phyloP scores from a whole-genome alignment of 2,797 vertebrate species.

The Pitangus sulphuratus region DNA sequence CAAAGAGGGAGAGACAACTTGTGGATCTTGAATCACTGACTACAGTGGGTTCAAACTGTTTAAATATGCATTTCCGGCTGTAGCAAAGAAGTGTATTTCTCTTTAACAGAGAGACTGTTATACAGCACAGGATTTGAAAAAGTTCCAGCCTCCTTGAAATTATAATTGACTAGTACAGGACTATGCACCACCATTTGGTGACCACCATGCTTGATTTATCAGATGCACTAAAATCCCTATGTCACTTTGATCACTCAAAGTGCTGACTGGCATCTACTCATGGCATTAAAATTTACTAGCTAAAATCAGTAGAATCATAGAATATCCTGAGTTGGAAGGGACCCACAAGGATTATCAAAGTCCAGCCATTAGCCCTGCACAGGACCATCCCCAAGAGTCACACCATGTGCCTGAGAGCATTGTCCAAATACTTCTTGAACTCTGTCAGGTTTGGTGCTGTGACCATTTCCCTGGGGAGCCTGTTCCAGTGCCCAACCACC shows the following conservation, averaged over 20 bases:
- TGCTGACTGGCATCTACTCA: neutral
- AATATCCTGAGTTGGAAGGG: neutral
- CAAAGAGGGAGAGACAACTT: neutral
- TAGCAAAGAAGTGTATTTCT: neutral
- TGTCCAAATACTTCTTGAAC: neutral
- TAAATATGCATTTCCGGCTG: neutral
- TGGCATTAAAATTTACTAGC: neutral
- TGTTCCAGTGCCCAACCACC: neutral
- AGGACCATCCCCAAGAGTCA: neutral
- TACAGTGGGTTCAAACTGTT: neutral
- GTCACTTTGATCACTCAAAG: neutral
- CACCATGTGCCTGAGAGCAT: neutral
- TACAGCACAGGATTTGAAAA: neutral
- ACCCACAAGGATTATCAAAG: neutral
- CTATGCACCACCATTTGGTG: neutral
- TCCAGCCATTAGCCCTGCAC: neutral
- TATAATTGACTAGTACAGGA: neutral
- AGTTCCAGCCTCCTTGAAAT: neutral
- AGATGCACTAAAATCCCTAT: neutral
- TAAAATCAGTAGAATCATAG: neutral
- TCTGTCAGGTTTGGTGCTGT: neutral
- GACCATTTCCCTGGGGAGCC: neutral
- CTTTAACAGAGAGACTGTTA: neutral
- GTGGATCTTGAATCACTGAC: neutral
- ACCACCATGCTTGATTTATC: neutral